Base-by-base conservation (phyloP, 1,140 invertebrate species). In the Solenopsis invicta region DNA sequence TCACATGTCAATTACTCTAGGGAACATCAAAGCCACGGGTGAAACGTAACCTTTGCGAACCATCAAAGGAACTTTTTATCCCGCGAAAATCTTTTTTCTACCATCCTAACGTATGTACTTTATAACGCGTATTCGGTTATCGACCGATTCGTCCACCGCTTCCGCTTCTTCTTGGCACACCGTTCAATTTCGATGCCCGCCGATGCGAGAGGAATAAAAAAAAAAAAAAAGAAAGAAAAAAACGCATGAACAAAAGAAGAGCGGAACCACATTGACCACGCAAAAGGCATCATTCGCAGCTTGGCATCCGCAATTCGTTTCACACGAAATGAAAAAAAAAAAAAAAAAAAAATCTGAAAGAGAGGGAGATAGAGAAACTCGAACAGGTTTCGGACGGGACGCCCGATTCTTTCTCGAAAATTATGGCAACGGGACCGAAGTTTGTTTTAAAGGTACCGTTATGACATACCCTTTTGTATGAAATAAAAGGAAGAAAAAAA, bases 1-100 rank as follows among this genome's bases (percentile, higher is more conserved):
- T 96, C 96, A 75, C 72, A 96, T 96, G 96, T 96, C 96, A 96
- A 96, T 96, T 96, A 96, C 94, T 96, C 95, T 96, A 96, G 96
- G 96, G 96, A 96, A 96, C 96, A 96, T 96, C 93, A 92, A 92
- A 91, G 89, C 88, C 89, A 85, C 90, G 56, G 90, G 87, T 91
- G 37, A 90, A 54, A 84, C 80, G 52, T 86, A 77, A 86, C 87
- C 81, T 88, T 90, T 89, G 90, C 77, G 48, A 74, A 87, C 87
- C 77, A 90, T 64, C 87, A 72, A 85, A 77, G 62, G 61, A 90
- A 91, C 80, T 75, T 89, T 91, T 90, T 91, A 90, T 87, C 88
- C 89, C 84, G 80, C 89, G 85, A 45, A 66, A 89, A 80, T 86
- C 87, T 91, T 91, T 91, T 91, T 91, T 91, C 90, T 91, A 91